These are phyloP conservation scores for Urocyon cinereoargenteus DNA, from an alignment of 2,797 vertebrate genomes.

Conservation along the genomic window DNA sequence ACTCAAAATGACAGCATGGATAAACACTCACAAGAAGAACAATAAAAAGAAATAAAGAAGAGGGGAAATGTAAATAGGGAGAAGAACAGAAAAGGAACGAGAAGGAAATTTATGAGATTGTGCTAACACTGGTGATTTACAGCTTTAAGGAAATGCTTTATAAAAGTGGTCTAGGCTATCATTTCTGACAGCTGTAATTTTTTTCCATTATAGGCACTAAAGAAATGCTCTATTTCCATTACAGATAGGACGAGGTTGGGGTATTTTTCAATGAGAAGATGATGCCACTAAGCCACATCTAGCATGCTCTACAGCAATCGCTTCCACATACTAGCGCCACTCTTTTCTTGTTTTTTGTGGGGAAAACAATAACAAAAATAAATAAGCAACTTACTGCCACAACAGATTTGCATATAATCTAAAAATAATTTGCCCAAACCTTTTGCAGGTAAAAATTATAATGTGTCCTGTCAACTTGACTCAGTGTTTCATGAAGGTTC, in stretches of 20 bases:
- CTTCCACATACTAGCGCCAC: neutral
- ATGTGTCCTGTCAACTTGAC: neutral
- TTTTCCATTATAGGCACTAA: conserved; percentile 58
- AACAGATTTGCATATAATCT: neutral
- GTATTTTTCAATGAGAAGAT: conserved; percentile 60
- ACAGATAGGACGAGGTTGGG: conserved; percentile 14
- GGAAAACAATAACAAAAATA: conserved; percentile 39
- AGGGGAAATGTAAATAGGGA: conserved; percentile 11
- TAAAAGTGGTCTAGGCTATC: conserved; percentile 42
- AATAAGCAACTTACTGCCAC: conserved; percentile 11
- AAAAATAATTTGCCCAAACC: neutral
- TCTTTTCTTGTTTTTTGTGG: neutral
- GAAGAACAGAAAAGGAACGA: conserved; percentile 12
- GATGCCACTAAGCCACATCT: neutral
- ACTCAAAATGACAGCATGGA: conserved; percentile 58
- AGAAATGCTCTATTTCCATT: conserved; percentile 65
- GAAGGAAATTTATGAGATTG: conserved; percentile 46
- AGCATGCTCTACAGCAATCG: neutral
- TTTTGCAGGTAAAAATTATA: neutral
- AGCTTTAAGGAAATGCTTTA: conserved; percentile 67
- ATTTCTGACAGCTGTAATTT: conserved; percentile 72
- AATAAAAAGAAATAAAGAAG: conserved; percentile 55
- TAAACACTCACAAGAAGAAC: conserved; percentile 32
- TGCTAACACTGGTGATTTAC: conserved; percentile 39
- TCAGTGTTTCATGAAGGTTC: neutral